Conservation (phyloP, 2,888 invertebrate species). For the Dryococelus australis region DNA sequence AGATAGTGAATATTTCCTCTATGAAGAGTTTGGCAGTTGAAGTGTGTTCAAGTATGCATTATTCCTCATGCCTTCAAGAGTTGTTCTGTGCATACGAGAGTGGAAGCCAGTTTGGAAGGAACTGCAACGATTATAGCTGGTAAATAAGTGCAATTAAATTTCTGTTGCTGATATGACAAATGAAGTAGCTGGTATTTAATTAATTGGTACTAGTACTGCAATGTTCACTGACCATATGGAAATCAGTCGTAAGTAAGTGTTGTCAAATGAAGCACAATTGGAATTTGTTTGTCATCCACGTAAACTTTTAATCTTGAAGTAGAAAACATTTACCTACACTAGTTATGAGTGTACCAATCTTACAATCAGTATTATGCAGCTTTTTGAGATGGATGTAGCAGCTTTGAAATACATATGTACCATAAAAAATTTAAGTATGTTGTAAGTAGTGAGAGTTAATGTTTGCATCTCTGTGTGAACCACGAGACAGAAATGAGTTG, state of each 20-base stretch:
- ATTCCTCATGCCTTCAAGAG: not conserved
- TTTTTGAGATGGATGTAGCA: not conserved
- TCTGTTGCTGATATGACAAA: not conserved
- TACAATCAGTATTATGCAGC: conserved; percentile 44
- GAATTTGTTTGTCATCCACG: not conserved
- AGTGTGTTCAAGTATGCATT: not conserved
- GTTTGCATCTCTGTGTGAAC: not conserved
- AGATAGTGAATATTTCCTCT: too few species aligned
- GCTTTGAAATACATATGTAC: not conserved
- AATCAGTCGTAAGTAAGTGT: not conserved
- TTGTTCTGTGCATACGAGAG: not conserved
- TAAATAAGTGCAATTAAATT: not conserved
- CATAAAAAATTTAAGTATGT: not conserved
- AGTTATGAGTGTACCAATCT: conserved; percentile 41
- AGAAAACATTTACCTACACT: not conserved
- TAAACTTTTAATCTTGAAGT: not conserved
- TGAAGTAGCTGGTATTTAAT: not conserved
- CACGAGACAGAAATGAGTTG: not conserved
- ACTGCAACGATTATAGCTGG: not conserved
- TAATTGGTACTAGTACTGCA: not conserved
- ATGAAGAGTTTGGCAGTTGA: too few species aligned
- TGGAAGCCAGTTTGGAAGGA: conserved; percentile 6
- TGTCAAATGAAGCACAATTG: not conserved
- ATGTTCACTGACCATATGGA: not conserved
- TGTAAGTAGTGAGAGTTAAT: not conserved